phyloP scores from a whole-genome alignment of 2,113 vertebrate species.

The Climacteris rufus region DNA sequence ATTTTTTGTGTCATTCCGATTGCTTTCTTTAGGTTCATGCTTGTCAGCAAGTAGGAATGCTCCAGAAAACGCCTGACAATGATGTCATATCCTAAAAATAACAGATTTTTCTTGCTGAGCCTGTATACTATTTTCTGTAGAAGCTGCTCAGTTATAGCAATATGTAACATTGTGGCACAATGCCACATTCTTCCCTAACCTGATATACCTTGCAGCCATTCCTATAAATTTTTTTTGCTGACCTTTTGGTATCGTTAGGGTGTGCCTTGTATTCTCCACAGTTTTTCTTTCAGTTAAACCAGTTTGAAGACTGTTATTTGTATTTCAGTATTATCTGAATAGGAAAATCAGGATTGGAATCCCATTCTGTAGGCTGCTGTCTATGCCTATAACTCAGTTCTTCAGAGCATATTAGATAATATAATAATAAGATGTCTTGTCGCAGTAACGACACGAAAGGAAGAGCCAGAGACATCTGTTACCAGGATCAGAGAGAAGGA shows the following conservation, averaged over 20 bases:
- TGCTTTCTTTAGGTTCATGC: not conserved
- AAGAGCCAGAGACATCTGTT: too few species aligned
- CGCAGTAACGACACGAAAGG: too few species aligned
- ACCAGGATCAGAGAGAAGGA: too few species aligned
- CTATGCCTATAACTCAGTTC: not conserved
- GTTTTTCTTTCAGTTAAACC: not conserved
- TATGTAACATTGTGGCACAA: not conserved
- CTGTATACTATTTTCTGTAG: not conserved
- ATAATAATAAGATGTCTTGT: not conserved
- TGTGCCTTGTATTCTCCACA: not conserved
- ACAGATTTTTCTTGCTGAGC: not conserved
- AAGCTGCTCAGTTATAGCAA: not conserved
- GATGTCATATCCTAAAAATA: slow-evolving; percentile 37
- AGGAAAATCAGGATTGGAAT: not conserved
- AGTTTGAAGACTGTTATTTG: not conserved
- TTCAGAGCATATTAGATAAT: not conserved
- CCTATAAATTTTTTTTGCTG: not conserved
- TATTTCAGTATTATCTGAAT: not conserved
- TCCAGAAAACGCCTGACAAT: slow-evolving; percentile 28
- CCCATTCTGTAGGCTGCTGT: not conserved
- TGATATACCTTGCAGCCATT: not conserved
- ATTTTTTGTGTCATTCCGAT: not conserved
- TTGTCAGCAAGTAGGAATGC: slow-evolving; percentile 15
- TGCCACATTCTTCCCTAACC: not conserved
- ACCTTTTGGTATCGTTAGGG: not conserved